A percentile compares a stretch with the other conserved stretches of the same genome.
These are phyloP conservation scores for Galeopterus variegatus DNA, from an alignment of 2,113 vertebrate genomes.

Conservation along the genomic window DNA sequence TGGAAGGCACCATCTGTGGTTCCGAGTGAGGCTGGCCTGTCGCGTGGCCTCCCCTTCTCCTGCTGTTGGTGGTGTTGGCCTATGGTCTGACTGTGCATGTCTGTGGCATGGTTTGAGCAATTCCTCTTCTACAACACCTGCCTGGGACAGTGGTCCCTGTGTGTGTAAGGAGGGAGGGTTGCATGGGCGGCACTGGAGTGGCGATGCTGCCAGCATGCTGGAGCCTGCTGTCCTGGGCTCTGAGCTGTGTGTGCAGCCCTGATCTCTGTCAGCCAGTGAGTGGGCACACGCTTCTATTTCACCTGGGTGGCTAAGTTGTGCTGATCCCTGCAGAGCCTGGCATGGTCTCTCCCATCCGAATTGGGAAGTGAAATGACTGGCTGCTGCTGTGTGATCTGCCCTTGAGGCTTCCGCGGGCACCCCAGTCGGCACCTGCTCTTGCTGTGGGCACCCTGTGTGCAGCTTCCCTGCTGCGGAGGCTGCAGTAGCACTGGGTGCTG, in stretches of 20 bases:
- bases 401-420: rapidly evolving
- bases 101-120: not conserved
- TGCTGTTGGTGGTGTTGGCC: not conserved
- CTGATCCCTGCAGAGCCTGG: not conserved
- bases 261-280: not conserved
- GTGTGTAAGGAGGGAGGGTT: not conserved
- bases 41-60: not conserved
- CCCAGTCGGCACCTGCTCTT: not conserved
- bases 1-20: not conserved
- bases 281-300: not conserved
- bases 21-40: not conserved
- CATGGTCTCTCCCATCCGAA: not conserved
- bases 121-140: not conserved
- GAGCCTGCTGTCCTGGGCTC: not conserved
- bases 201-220: not conserved
- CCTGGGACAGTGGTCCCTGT: too few relatives aligned
- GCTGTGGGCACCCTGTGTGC: rapidly evolving
- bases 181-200: too few relatives aligned
- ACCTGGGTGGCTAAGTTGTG: not conserved
- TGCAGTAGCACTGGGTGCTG: too few relatives aligned
- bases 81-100: rapidly evolving
- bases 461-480: not conserved
- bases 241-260: too few relatives aligned
- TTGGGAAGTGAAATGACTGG: not conserved
- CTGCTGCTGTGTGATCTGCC: not conserved